These are phyloP conservation scores for Icerya purchasi DNA, from an alignment of 2,888 invertebrate genomes.

Conservation along the genomic window DNA sequence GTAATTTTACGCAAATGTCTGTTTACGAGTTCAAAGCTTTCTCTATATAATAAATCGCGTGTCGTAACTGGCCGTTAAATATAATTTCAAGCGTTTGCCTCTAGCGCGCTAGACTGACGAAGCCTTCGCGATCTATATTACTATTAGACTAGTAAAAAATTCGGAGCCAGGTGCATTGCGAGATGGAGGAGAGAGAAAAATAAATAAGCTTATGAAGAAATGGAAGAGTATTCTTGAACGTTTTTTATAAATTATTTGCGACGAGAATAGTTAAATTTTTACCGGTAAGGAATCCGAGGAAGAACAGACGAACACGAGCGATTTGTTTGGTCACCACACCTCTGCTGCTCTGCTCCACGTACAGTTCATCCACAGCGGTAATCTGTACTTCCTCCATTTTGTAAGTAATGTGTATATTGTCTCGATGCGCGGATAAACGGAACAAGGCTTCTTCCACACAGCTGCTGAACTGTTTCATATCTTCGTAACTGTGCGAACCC, in stretches of 20 bases:
- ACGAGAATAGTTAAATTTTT: conserved; percentile 17
- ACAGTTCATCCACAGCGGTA: conserved; percentile 77
- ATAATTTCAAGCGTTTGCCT: too few species aligned
- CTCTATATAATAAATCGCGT: too few species aligned
- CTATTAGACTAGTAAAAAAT: too few species aligned
- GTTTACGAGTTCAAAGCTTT: too few species aligned
- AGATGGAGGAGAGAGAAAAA: not conserved
- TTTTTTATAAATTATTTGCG: not conserved
- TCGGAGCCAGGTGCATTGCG: too few species aligned
- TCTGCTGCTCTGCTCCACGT: conserved; percentile 67
- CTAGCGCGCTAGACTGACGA: too few species aligned
- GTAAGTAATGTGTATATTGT: conserved; percentile 60
- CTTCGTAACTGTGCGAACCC: conserved; percentile 70
- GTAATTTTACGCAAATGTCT: too few species aligned
- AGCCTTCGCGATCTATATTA: too few species aligned
- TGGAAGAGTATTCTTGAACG: not conserved
- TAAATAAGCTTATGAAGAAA: not conserved
- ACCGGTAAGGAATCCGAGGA: conserved; percentile 86
- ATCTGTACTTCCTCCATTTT: conserved; percentile 93
- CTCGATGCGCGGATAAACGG: conserved; percentile 58
- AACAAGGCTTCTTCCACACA: conserved; percentile 86
- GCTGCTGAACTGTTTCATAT: conserved; percentile 75
- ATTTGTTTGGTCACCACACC: conserved; percentile 74
- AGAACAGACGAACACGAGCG: conserved; percentile 84
- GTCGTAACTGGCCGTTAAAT: too few species aligned